Evolutionary conservation across 2,888 invertebrate species (phyloP), one percentile per base, ranked within the genome.

Genomic region (Horisme vitalbata): DNA sequence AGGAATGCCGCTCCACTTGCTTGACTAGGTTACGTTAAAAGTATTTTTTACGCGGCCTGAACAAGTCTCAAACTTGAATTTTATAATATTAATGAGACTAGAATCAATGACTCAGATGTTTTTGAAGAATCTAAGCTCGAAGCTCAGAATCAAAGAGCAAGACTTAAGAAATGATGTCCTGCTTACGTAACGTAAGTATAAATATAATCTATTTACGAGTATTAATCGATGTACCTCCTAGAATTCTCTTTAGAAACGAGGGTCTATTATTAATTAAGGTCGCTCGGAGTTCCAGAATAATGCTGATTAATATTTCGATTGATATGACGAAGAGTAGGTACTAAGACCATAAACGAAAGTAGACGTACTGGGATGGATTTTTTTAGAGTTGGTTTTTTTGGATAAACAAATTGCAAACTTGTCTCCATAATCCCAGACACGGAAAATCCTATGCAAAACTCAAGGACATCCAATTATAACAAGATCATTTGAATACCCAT

Each of bases 1-100:
- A 55, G 69, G 78, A 77, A 78, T 76, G 70, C 52, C 52, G 54
- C 54, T 53, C 60, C 47, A 67, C 60, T 63, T 52, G 61, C 56
- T 55, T 49, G 41, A 57, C 52, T 60, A 58, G 58, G 48, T 34
- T 41, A 28, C 33, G 45, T 41, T 34, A 45, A 51, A 55, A 28
- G 21, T 45, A 45, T 51, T 52, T 50, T 53, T 41, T 51, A 38
- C 13, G 27, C 15, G 11, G 28, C 31, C 41, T 46, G 48, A 52
- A 52, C 52, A 3, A 34, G 51, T 43, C 34, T 52, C 24, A 27
- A 56, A 50, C 52, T 50, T 41, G 56, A 50, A 50, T 50, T 52
- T 44, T 36, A 38, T 41, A 38, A 43, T 46, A 46, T 41, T 38
- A 39, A 41, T 44, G 43, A 11, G 32, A 15, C 18, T 37, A 20